Base-by-base conservation (phyloP, 2,797 vertebrate species). In the Micropoecilia bifurca region DNA sequence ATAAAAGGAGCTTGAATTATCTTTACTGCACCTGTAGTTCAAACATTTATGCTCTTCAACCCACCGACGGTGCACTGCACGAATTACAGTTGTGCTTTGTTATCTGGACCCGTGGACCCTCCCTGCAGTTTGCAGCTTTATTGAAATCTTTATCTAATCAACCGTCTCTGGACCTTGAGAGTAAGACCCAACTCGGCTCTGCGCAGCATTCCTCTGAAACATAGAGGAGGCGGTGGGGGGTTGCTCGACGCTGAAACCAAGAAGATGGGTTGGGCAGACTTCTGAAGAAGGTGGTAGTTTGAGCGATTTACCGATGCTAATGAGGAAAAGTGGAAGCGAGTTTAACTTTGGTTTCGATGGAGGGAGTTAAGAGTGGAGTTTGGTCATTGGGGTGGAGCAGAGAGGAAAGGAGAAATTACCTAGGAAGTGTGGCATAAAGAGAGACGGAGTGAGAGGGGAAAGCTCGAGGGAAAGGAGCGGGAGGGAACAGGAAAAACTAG, bases 91-190 rank as follows among this genome's bases (percentile, higher is more conserved):
- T 84, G 79, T 76, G 63, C 57, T 41, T 55, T 39, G 57, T 89
- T 91, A 92, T 89, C 87, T 39, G 81, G 61, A 73, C 28, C 47
- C 25, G 36, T 1, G 63, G 82, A 82, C 83, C 83, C 88, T 86
- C 86, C 87, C 88, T 79, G 83, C 76, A 85, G 80, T 82, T 89
- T 78, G 57, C 68, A 57, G 89, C 81, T 93, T 91, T 92, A 92
- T 89, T 92, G 86, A 91, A 88, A 83, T 79, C 79, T 90, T 93
- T 93, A 93, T 95, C 95, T 95, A 88, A 94, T 93, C 93, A 72
- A 69, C 73, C 1, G 83, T 75, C 88, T 91, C 87, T 91, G 91
- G 87, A 93, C 93, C 91, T 94, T 93, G 93, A 90, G 92, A 91
- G 88, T 84, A 79, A 91, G 90, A 86, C 84, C 82, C 76, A 46